These are phyloP conservation scores for Troides helena DNA, from an alignment of 2,888 invertebrate species.

Conservation along the genomic window DNA sequence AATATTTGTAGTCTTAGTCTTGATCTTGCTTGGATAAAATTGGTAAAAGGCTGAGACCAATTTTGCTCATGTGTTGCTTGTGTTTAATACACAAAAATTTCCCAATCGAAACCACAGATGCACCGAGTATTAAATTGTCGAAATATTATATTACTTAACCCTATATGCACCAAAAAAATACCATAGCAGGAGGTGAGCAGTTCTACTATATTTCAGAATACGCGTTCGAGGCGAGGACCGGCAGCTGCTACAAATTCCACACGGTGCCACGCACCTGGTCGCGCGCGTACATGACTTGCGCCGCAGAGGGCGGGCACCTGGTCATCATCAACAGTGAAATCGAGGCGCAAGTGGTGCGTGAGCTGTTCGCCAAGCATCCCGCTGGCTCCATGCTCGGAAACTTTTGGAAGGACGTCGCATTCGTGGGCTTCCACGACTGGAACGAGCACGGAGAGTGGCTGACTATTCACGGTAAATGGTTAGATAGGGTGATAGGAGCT, in stretches of 20 bases:
- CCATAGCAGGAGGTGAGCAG: no score
- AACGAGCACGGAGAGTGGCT: slow-evolving; percentile 39
- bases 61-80: no score
- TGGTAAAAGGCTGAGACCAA: no score
- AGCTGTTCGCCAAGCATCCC: slow-evolving; percentile 38
- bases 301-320: slow-evolving; percentile 52
- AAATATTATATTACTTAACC: no score
- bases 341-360: slow-evolving; percentile 38
- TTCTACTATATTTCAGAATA: slow-evolving; percentile 41
- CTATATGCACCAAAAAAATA: no score
- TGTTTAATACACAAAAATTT: no score
- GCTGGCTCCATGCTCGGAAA: slow-evolving; percentile 35
- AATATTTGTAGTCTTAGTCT: no score
- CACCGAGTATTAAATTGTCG: no score
- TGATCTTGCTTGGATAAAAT: no score
- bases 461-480: slow-evolving; percentile 35
- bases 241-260: slow-evolving; percentile 58
- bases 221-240: slow-evolving; percentile 40
- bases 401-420: slow-evolving; percentile 40
- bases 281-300: slow-evolving; percentile 50
- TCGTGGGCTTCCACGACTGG: slow-evolving; percentile 41
- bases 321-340: slow-evolving; percentile 49
- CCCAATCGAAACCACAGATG: no score
- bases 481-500: no score
- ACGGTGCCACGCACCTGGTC: slow-evolving; percentile 44